A percentile compares a stretch with the other conserved stretches of the same genome.
These are phyloP conservation scores for Sinosuthora webbiana DNA, from an alignment of 2,113 vertebrate genomes.

Conservation along the genomic window DNA sequence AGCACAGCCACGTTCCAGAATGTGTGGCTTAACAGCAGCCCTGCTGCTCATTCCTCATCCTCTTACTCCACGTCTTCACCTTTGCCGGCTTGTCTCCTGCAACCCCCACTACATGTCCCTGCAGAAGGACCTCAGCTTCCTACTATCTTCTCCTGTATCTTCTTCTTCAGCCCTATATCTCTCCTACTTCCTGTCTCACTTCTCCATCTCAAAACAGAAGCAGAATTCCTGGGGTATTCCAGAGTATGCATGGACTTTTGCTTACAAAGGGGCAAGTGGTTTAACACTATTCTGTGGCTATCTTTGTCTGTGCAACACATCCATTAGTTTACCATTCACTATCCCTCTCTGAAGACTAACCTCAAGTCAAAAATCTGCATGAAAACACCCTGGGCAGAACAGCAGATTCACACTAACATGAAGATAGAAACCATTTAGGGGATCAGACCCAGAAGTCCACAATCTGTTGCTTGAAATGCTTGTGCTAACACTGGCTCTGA, in stretches of 20 bases:
- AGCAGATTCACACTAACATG: background rate
- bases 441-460: background rate
- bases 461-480: background rate
- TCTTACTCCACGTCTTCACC: background rate
- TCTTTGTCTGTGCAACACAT: background rate
- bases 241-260: rapidly evolving
- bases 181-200: background rate
- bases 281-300: background rate
- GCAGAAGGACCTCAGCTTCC: background rate
- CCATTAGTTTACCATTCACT: background rate
- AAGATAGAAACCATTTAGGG: background rate
- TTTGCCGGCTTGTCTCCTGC: background rate
- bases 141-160: background rate
- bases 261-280: background rate
- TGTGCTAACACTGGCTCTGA: background rate
- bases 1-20: background rate
- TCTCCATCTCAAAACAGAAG: background rate
- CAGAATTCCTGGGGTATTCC: background rate
- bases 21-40: background rate
- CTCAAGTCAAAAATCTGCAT: background rate
- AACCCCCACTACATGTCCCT: background rate
- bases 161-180: background rate
- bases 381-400: background rate
- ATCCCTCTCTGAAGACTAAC: background rate
- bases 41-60: background rate